Evolutionary conservation across 2,797 vertebrate species (phyloP).

Genomic region (Austrolebias charrua): DNA sequence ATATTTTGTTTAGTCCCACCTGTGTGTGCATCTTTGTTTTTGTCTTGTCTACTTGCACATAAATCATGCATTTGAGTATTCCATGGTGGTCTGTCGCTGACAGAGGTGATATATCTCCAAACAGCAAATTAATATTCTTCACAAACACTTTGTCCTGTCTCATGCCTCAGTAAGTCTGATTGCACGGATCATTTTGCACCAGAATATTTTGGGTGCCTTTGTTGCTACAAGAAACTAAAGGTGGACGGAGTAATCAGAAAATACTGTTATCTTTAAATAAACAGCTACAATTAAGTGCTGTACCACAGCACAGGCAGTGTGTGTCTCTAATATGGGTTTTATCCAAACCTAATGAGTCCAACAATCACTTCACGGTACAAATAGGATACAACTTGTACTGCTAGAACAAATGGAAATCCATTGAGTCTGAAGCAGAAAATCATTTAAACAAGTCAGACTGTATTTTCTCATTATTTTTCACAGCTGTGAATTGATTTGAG

Average conservation of each 20-base stretch:
- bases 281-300: not conserved
- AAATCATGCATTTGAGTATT: too few species aligned
- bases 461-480: slow-evolving; percentile 27
- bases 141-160: not conserved
- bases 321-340: slow-evolving; percentile 9
- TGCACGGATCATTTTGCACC: not conserved
- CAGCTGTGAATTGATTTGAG: not conserved
- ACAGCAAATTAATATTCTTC: not conserved
- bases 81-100: too few species aligned
- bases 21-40: too few species aligned
- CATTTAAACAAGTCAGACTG: slow-evolving; percentile 5
- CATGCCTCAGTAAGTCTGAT: not conserved
- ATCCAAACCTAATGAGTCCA: slow-evolving; percentile 16
- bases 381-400: not conserved
- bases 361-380: slow-evolving; percentile 5
- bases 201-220: not conserved
- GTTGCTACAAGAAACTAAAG: not conserved
- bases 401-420: slow-evolving; percentile 32
- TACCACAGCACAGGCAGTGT: not conserved
- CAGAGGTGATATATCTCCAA: too few species aligned
- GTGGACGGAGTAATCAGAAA: not conserved
- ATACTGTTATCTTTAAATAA: not conserved
- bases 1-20: too few species aligned
- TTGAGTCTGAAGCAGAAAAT: slow-evolving; percentile 24
- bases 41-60: too few species aligned